Evolutionary conservation across 2,113 vertebrate species (phyloP), one percentile per base, ranked within the genome.

Genomic region (Bostrychus sinensis): DNA sequence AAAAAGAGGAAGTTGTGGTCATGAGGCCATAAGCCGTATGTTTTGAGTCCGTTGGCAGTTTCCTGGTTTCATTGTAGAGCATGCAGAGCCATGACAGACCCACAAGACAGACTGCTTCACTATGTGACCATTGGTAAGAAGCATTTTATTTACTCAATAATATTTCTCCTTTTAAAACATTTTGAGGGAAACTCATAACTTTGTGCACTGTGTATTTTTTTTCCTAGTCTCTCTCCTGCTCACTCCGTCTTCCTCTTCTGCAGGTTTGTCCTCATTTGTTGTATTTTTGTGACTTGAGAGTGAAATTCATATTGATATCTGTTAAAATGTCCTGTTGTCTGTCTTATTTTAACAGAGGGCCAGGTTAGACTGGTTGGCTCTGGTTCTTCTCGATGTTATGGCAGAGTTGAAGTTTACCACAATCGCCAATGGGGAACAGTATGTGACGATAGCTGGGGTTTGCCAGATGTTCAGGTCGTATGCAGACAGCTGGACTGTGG

Each of bases 401-500:
- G 46, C 22, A 50, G 46, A 26, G 46, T 50, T 3, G 46, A 50
- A 23, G 23, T 50, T 3, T 50, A 25, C 23, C 22, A 7, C 12
- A 3, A 2, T 12, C 13, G 14, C 6, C 5, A 26, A 14, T 50
- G 46, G 46, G 46, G 46, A 13, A 50, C 46, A 5, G 46, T 50
- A 22, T 50, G 46, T 50, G 46, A 50, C 7, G 22, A 50, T 7
- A 11, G 5, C 46, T 50, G 46, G 46, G 14, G 1, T 1, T 3
- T 16, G 22, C 1, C 6, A 0, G 13, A 67, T 23, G 69, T 30
- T 9, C 0, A 5, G 2, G 82, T 74, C 28, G 72, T 68, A 3
- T 82, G 79, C 56, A 70, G 46, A 39, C 2, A 70, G 32, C 1
- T 75, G 42, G 4, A 10, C 3, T 85, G 72, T 60, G 72, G 59